A percentile compares a stretch with the other conserved stretches of the same genome.
Conservation (phyloP, 2,888 invertebrate genomes). For the Deilephila porcellus region DNA sequence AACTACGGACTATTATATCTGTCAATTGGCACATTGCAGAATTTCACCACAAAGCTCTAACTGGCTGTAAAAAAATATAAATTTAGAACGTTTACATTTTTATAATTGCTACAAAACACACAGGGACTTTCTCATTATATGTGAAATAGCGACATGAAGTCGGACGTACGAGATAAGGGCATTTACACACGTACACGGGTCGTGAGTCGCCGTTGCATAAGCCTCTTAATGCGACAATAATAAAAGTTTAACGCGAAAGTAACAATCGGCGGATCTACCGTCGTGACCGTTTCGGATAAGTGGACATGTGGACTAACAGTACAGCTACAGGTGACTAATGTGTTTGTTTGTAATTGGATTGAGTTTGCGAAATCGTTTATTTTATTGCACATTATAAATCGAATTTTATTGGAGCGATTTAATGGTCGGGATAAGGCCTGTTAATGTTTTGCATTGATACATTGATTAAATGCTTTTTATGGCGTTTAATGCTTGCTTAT, state of each 20-base stretch:
- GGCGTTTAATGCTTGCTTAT: neutral
- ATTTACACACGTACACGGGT: constrained; percentile 56
- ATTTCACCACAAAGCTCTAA: too few relatives aligned
- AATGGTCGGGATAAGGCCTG: neutral
- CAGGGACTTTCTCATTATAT: constrained; percentile 21
- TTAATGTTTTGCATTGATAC: neutral
- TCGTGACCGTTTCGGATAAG: constrained; percentile 66
- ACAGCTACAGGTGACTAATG: constrained; percentile 27
- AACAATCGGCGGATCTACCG: constrained; percentile 55
- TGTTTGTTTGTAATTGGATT: constrained; percentile 22
- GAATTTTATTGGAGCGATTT: constrained; percentile 10
- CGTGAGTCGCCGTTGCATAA: constrained; percentile 59
- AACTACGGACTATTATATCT: too few relatives aligned
- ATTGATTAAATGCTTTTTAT: neutral
- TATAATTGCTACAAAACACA: constrained; percentile 1
- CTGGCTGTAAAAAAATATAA: too few relatives aligned
- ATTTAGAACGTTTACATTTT: neutral
- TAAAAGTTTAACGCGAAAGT: constrained; percentile 66
- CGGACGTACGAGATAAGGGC: constrained; percentile 44
- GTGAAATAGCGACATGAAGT: constrained; percentile 26
- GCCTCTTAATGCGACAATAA: constrained; percentile 56
- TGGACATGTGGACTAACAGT: constrained; percentile 60
- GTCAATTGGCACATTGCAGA: too few relatives aligned
- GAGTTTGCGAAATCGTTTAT: constrained; percentile 17
- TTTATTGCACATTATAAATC: constrained; percentile 7